Evolutionary conservation across 2,888 invertebrate genomes (phyloP).

Genomic region (Parnassius glacialis): DNA sequence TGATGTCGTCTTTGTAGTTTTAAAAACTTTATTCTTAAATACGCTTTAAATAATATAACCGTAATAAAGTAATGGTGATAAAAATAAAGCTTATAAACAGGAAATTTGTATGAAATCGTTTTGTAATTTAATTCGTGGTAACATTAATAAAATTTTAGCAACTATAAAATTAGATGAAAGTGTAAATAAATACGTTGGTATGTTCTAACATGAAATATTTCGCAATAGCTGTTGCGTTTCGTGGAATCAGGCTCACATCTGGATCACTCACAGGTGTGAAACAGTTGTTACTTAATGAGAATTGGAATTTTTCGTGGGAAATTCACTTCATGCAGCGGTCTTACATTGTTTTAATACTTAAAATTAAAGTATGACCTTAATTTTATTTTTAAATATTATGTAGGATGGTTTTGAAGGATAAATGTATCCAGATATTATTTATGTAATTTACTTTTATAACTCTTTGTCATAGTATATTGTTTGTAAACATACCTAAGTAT

Average conservation of each 20-base stretch:
- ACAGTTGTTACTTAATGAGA: constrained; percentile 15
- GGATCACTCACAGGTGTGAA: constrained; percentile 2
- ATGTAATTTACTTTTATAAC: too few relatives aligned
- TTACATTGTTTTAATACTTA: constrained; percentile 6
- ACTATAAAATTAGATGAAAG: too few relatives aligned
- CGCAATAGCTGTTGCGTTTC: constrained; percentile 1
- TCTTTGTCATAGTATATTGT: too few relatives aligned
- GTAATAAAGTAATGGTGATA: not conserved
- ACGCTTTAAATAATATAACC: not conserved
- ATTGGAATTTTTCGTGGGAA: constrained; percentile 18
- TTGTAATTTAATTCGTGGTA: too few relatives aligned
- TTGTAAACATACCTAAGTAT: too few relatives aligned
- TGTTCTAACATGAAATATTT: constrained; percentile 4
- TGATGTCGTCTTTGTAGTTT: too few relatives aligned
- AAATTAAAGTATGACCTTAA: not conserved
- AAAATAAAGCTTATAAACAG: constrained; percentile 26
- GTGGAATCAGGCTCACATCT: constrained; percentile 1
- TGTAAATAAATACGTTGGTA: too few relatives aligned
- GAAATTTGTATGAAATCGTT: constrained; percentile 30
- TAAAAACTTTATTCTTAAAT: not conserved
- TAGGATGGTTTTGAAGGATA: too few relatives aligned
- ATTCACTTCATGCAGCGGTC: not conserved
- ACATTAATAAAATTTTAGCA: not conserved
- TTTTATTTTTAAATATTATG: too few relatives aligned
- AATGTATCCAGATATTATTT: too few relatives aligned